Conservation (phyloP, 2,797 vertebrate species). For the Etheostoma perlongum region DNA sequence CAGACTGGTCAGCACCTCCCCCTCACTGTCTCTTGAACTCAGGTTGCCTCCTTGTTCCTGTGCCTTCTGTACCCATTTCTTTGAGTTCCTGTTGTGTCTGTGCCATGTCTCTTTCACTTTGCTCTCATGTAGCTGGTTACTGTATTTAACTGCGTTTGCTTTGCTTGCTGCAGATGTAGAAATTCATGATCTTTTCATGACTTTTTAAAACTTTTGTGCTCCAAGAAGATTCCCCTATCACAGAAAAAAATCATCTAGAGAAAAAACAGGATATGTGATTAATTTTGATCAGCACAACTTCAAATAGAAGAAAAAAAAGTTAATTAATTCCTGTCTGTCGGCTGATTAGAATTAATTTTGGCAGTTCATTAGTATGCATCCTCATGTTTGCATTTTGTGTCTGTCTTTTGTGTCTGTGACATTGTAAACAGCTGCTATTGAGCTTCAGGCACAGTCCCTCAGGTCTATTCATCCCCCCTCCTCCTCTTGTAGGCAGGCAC, state of each 20-base stretch:
- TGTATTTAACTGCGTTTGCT: slow-evolving; percentile 80
- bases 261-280: slow-evolving; percentile 34
- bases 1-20: slow-evolving; percentile 90
- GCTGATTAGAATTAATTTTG: slow-evolving; percentile 81
- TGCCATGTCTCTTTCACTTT: slow-evolving; percentile 87
- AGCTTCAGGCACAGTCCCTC: slow-evolving; percentile 83
- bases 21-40: slow-evolving; percentile 79
- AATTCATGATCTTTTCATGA: slow-evolving; percentile 47
- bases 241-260: slow-evolving; percentile 6
- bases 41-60: slow-evolving; percentile 68
- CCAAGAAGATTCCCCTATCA: slow-evolving; percentile 57
- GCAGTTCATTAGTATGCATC: slow-evolving; percentile 83
- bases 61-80: slow-evolving; percentile 85
- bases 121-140: slow-evolving; percentile 87
- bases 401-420: slow-evolving; percentile 77
- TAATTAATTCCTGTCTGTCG: slow-evolving; percentile 70
- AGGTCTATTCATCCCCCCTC: slow-evolving; percentile 75
- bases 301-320: slow-evolving; percentile 37
- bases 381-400: slow-evolving; percentile 79
- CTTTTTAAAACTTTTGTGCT: slow-evolving; percentile 8
- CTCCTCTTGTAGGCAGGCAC: slow-evolving; percentile 58
- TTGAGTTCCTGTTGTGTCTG: slow-evolving; percentile 89
- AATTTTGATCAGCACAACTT: slow-evolving; percentile 37
- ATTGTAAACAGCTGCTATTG: slow-evolving; percentile 86
- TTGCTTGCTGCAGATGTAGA: slow-evolving; percentile 60